A percentile compares a stretch with the other conserved stretches of the same genome.
Evolutionary conservation across 2,113 vertebrate species (phyloP).

Genomic region (Gymnarchus niloticus): DNA sequence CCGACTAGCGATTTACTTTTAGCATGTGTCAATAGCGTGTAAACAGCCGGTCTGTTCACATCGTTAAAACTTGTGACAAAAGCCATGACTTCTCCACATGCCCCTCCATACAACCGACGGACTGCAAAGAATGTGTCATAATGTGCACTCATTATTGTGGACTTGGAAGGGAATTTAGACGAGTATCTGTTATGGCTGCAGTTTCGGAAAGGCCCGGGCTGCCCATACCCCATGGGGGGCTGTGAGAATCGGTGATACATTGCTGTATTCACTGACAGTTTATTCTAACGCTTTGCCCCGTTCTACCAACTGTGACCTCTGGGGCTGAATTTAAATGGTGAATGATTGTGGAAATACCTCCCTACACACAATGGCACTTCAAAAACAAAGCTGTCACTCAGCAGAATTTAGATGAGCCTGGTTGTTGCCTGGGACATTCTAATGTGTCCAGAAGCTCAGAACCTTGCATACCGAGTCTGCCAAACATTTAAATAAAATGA

Average conservation of each 20-base stretch:
- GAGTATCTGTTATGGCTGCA: no score
- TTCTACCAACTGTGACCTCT: neutral
- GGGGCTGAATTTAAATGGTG: neutral
- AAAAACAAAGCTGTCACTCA: neutral
- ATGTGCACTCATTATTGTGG: neutral
- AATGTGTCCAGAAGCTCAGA: neutral
- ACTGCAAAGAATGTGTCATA: neutral
- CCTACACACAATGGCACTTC: neutral
- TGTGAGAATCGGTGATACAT: no score
- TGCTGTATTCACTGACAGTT: neutral
- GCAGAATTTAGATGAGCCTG: neutral
- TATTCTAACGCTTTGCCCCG: neutral
- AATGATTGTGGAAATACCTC: neutral
- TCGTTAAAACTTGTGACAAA: neutral
- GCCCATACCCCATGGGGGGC: no score
- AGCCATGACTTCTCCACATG: neutral
- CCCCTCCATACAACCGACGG: neutral
- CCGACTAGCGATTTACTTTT: neutral
- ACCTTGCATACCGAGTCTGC: neutral
- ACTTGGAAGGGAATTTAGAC: no score
- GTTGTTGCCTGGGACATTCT: conserved; percentile 1
- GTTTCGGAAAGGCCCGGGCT: no score
- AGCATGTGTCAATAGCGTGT: no score
- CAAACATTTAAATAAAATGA: neutral
- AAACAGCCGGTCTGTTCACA: no score